phyloP scores from a whole-genome alignment of 2,797 vertebrate species.

The Limosa lapponica region DNA sequence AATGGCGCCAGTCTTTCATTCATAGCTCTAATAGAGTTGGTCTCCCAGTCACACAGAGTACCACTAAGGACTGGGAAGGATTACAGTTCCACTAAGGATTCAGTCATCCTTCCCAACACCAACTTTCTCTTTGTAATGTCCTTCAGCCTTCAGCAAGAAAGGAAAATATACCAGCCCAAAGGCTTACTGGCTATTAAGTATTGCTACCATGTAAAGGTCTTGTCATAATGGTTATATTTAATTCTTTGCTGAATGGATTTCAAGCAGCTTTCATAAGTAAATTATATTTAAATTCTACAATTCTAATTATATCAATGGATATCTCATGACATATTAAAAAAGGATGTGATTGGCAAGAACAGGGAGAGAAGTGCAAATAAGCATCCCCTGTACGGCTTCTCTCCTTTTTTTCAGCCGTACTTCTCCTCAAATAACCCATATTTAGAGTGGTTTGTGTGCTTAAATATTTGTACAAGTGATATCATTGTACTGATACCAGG shows the following conservation, averaged over 20 bases:
- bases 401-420: accelerated
- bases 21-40: background rate
- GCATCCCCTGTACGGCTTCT: background rate
- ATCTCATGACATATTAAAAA: background rate
- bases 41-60: background rate
- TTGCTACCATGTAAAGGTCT: background rate
- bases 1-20: background rate
- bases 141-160: background rate
- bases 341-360: background rate
- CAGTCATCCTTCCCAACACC: background rate
- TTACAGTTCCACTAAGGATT: background rate
- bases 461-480: background rate
- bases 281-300: background rate
- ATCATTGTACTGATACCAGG: background rate
- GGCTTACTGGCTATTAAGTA: background rate
- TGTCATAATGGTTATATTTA: background rate
- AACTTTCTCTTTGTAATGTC: background rate
- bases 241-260: background rate
- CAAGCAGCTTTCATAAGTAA: background rate
- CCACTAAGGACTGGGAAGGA: background rate
- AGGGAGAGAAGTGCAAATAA: background rate
- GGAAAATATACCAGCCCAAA: background rate
- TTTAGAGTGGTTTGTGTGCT: background rate
- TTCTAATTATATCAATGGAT: background rate
- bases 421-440: background rate